phyloP scores from a whole-genome alignment of 2,888 invertebrate species.

The Atethmia centrago region DNA sequence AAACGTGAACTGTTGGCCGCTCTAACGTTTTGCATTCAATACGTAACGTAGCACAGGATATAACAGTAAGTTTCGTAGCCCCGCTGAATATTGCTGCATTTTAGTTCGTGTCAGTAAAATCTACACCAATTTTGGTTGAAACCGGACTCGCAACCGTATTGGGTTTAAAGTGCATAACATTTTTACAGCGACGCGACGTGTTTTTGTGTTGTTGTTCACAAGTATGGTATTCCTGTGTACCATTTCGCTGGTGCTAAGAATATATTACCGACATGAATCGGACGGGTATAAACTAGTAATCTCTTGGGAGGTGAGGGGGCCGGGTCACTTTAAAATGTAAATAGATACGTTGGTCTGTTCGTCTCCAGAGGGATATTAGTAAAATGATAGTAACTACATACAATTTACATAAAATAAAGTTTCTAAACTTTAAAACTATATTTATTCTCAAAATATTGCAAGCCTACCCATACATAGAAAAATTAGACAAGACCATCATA shows the following conservation, averaged over 20 bases:
- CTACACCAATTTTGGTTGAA: conserved; percentile 45
- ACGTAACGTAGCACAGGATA: neutral
- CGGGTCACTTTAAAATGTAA: conserved; percentile 19
- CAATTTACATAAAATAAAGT: too few species aligned
- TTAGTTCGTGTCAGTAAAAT: conserved; percentile 52
- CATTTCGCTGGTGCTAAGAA: neutral
- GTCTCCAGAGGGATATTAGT: neutral
- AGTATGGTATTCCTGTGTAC: conserved; percentile 6
- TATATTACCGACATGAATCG: neutral
- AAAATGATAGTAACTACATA: neutral
- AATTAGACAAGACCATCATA: neutral
- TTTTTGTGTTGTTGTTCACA: conserved; percentile 11
- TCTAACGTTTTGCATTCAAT: conserved; percentile 27
- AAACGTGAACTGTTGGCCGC: conserved; percentile 25
- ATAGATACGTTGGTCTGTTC: conserved; percentile 6
- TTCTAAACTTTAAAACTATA: neutral
- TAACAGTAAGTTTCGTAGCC: conserved; percentile 40
- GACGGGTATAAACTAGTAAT: conserved; percentile 4
- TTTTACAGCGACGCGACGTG: conserved; percentile 29
- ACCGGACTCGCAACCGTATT: conserved; percentile 22
- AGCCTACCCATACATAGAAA: neutral
- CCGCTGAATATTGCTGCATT: conserved; percentile 51
- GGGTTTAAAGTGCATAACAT: conserved; percentile 54
- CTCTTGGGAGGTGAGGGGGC: neutral
- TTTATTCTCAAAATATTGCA: neutral